Conservation (phyloP, 2,888 invertebrate species). For the Argyresthia albistria region DNA sequence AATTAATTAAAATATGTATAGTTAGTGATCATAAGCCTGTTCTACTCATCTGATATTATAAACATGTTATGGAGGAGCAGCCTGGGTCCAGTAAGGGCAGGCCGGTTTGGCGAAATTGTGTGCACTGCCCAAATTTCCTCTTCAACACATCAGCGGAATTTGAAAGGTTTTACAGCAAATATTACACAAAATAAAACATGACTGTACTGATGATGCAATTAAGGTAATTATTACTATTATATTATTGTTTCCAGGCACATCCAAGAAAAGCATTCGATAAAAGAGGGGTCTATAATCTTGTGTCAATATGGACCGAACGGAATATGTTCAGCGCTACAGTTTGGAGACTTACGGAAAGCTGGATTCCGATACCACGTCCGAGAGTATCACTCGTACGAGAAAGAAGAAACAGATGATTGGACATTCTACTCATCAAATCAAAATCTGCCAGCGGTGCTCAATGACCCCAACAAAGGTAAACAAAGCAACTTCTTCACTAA, state of each 20-base stretch:
- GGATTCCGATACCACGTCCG: conserved; percentile 91
- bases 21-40: no score
- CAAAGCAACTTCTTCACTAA: conserved; percentile 95
- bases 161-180: conserved; percentile 55
- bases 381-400: conserved; percentile 71
- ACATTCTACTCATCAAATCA: conserved; percentile 93
- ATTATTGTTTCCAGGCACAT: conserved; percentile 76
- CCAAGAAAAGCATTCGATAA: conserved; percentile 84
- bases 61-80: conserved; percentile 67
- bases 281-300: conserved; percentile 88
- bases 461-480: conserved; percentile 94
- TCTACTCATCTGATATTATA: no score
- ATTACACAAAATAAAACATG: not conserved
- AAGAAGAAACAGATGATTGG: conserved; percentile 75
- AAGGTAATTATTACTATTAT: not conserved
- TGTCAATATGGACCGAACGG: conserved; percentile 92
- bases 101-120: conserved; percentile 75
- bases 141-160: conserved; percentile 73
- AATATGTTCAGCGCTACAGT: conserved; percentile 88
- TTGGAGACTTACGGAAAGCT: conserved; percentile 89
- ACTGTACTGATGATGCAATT: not conserved
- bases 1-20: not conserved
- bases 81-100: conserved; percentile 33
- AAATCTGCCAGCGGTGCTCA: conserved; percentile 95
- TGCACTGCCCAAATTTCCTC: conserved; percentile 73